Base-by-base conservation (phyloP, 2,113 vertebrate genomes). In the Chlorodrepanis virens region DNA sequence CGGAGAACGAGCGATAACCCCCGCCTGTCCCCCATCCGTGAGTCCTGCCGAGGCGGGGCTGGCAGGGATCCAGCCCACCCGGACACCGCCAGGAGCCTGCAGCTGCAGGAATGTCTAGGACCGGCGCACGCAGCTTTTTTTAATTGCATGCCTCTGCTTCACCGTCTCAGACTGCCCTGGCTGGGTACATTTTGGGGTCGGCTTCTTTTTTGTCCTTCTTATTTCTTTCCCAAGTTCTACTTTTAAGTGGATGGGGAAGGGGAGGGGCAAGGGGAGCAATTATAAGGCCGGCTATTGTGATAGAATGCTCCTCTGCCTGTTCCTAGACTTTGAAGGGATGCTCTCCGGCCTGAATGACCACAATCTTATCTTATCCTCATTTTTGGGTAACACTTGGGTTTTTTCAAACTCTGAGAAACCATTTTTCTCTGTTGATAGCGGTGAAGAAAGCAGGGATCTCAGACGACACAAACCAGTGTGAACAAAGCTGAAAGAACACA, bases 81-180 rank as follows among this genome's bases (percentile, higher is more conserved):
- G 45, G 95, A 95, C 52, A 89, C 92, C 18, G 39, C 92, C 40
- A 44, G 94, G 88, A 94, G 96, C 97, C 96, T 93, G 94, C 90
- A 93, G 96, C 96, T 94, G 96, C 95, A 96, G 95, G 96, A 97
- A 98, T 96, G 97, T 97, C 97, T 97, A 88, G 77, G 68, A 86
- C 77, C 3, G 3, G 94, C 52, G 4, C 92, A 49, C 12, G 6
- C 42, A 90, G 87, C 40, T 47, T 83, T 70, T 56, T 70, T 57
- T 60, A 64, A 93, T 80, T 56, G 89, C 81, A 81, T 12, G 10
- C 86, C 89, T 88, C 83, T 81, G 69, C 49, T 84, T 90, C 56
- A 69, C 47, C 4, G 1, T 20, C 57, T 90, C 59, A 13, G 59
- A 72, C 89, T 60, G 29, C 50, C 35, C 69, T 6, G 27, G 54